phyloP scores from a whole-genome alignment of 2,888 invertebrate genomes.

The Rutpela maculata region DNA sequence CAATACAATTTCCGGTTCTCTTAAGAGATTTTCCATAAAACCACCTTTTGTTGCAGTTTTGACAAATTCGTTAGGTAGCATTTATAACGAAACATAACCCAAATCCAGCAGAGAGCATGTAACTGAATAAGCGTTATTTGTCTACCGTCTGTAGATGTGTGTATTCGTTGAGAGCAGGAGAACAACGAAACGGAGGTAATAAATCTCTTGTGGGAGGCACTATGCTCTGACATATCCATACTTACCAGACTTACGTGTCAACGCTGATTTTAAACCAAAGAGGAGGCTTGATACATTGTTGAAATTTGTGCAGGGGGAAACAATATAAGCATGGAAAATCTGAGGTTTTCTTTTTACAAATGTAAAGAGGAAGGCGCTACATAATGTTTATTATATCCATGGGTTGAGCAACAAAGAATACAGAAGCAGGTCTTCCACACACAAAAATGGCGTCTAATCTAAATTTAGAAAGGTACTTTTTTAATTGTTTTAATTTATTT shows the following conservation, averaged over 20 bases:
- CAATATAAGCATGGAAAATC: constrained; percentile 40
- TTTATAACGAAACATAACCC: constrained; percentile 18
- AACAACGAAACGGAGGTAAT: constrained; percentile 57
- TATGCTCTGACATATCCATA: constrained; percentile 53
- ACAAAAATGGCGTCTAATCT: no score
- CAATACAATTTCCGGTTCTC: not conserved
- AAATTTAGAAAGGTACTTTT: no score
- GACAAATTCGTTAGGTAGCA: constrained; percentile 8
- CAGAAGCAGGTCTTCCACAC: no score
- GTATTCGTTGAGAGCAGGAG: constrained; percentile 42
- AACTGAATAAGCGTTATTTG: constrained; percentile 48
- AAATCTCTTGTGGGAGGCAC: constrained; percentile 57
- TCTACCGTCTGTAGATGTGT: constrained; percentile 48
- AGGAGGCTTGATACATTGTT: constrained; percentile 55
- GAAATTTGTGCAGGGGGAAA: constrained; percentile 42
- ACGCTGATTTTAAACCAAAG: constrained; percentile 62
- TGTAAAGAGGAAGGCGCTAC: constrained; percentile 1
- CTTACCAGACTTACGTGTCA: constrained; percentile 57
- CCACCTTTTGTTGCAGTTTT: constrained; percentile 8
- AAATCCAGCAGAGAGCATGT: constrained; percentile 9
- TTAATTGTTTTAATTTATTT: no score
- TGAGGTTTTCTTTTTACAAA: constrained; percentile 38
- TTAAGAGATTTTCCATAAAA: not conserved
- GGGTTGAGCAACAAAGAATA: not conserved
- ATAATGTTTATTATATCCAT: not conserved